phyloP scores from a whole-genome alignment of 2,888 invertebrate genomes.

The Heliconius aoede region DNA sequence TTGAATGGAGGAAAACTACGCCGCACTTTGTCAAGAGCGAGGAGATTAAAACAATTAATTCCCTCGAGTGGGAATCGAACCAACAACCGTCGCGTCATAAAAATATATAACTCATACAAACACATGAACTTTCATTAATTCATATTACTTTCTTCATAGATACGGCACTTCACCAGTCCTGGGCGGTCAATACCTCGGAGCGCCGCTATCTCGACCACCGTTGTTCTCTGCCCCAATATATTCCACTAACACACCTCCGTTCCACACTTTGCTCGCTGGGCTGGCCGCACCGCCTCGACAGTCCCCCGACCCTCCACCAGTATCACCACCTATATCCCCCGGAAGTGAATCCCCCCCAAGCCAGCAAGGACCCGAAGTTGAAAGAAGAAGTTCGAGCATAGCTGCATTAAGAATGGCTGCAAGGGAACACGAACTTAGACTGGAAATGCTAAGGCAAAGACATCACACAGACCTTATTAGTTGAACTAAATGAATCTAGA shows the following conservation, averaged over 20 bases:
- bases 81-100: no score
- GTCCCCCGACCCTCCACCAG: slow-evolving; percentile 74
- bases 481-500: slow-evolving; percentile 75
- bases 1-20: no score
- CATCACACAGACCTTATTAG: slow-evolving; percentile 90
- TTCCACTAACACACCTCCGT: slow-evolving; percentile 80
- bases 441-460: slow-evolving; percentile 92
- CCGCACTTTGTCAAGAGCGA: no score
- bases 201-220: slow-evolving; percentile 73
- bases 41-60: no score
- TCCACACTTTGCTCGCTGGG: slow-evolving; percentile 75
- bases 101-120: no score
- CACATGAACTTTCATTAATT: not conserved
- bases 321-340: slow-evolving; percentile 83
- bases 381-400: slow-evolving; percentile 93
- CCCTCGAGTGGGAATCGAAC: no score
- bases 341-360: slow-evolving; percentile 81
- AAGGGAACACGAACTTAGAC: slow-evolving; percentile 93
- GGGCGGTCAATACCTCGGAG: slow-evolving; percentile 81
- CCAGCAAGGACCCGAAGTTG: slow-evolving; percentile 87
- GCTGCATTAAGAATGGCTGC: slow-evolving; percentile 94
- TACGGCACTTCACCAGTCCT: slow-evolving; percentile 71
- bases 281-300: slow-evolving; percentile 78
- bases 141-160: slow-evolving; percentile 54
- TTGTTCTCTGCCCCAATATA: slow-evolving; percentile 87